These are phyloP conservation scores for Watsonalla binaria DNA, from an alignment of 2,888 invertebrate species.

Conservation along the genomic window DNA sequence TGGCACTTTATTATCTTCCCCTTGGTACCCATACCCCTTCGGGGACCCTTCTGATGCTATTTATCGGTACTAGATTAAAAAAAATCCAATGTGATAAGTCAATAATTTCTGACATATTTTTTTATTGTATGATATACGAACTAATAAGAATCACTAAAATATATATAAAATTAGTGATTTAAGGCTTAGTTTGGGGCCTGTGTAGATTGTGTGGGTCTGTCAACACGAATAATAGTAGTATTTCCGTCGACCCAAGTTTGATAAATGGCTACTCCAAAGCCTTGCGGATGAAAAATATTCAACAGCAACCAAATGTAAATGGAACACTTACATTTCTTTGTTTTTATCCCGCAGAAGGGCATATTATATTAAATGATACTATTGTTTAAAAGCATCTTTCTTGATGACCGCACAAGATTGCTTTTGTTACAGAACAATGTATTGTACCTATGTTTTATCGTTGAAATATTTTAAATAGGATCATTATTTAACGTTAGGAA, in stretches of 20 bases:
- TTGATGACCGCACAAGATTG: background rate
- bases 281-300: slow-evolving; percentile 2
- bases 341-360: background rate
- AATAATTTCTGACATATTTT: too few relatives aligned
- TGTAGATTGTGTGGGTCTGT: background rate
- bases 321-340: background rate
- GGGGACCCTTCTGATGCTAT: too few relatives aligned
- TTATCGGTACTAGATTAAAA: too few relatives aligned
- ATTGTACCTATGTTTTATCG: background rate
- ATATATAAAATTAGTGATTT: background rate
- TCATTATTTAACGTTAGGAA: too few relatives aligned
- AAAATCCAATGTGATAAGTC: too few relatives aligned
- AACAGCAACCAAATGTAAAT: slow-evolving; percentile 4
- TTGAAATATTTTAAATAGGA: background rate
- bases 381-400: background rate
- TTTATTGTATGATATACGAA: too few relatives aligned
- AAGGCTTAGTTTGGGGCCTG: background rate
- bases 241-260: slow-evolving; percentile 1
- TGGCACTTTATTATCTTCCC: too few relatives aligned
- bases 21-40: too few relatives aligned
- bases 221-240: background rate
- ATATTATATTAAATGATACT: background rate
- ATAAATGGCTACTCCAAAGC: slow-evolving; percentile 1
- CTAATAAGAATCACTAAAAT: background rate
- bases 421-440: background rate